These are phyloP conservation scores for Australoheros facetus DNA, from an alignment of 2,797 vertebrate species.

Conservation along the genomic window DNA sequence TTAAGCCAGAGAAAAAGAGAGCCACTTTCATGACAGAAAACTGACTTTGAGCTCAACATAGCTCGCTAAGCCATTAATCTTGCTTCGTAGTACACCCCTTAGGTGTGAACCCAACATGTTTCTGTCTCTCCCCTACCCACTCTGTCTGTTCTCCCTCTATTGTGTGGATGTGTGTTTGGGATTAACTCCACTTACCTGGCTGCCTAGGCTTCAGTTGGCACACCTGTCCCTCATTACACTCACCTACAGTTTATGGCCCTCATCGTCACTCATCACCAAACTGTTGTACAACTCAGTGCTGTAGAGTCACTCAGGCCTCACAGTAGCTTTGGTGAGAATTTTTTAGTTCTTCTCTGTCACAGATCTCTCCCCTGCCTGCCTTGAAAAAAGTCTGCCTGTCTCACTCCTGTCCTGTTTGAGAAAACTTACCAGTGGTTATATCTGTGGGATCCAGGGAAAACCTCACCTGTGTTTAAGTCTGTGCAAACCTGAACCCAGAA, in stretches of 20 bases:
- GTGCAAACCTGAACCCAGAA: neutral
- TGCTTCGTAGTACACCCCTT: neutral
- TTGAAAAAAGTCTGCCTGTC: neutral
- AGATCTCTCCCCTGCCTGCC: neutral
- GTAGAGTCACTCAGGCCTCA: too few species aligned
- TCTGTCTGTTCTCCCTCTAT: neutral
- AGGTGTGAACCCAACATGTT: neutral
- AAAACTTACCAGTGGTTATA: neutral
- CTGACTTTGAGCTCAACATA: neutral
- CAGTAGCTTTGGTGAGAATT: neutral
- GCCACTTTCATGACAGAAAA: neutral
- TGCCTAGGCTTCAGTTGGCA: neutral
- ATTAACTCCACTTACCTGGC: neutral
- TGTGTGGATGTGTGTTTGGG: neutral
- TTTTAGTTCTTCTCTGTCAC: neutral
- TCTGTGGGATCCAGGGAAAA: neutral
- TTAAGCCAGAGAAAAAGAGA: neutral
- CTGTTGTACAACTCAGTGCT: too few species aligned
- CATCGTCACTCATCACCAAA: too few species aligned
- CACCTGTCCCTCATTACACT: neutral
- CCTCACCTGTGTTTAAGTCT: neutral
- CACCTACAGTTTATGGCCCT: too few species aligned
- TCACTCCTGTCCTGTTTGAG: neutral
- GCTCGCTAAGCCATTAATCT: neutral
- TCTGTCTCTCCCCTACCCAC: neutral